A percentile compares a stretch with the other conserved stretches of the same genome.
phyloP scores from a whole-genome alignment of 2,888 invertebrate genomes.

The Agrochola lychnidis region DNA sequence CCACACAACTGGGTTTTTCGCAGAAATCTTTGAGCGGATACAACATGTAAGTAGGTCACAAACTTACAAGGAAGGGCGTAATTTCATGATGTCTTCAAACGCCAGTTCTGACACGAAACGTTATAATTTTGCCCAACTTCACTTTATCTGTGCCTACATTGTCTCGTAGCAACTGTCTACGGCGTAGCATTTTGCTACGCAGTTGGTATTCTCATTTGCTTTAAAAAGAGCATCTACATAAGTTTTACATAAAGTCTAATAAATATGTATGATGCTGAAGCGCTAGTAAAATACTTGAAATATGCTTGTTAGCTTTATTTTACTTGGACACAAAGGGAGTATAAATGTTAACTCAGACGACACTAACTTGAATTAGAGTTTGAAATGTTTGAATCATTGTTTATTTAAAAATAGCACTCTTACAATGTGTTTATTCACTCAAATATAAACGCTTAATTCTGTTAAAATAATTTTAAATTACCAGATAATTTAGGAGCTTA shows the following conservation, averaged over 20 bases:
- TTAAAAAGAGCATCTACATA: slow-evolving; percentile 52
- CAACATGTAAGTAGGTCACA: slow-evolving; percentile 49
- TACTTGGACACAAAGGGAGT: slow-evolving; percentile 50
- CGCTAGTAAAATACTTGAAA: slow-evolving; percentile 43
- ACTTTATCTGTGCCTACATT: slow-evolving; percentile 45
- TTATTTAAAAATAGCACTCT: slow-evolving; percentile 10
- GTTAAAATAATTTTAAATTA: slow-evolving; percentile 24
- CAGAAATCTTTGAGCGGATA: slow-evolving; percentile 32
- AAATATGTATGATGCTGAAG: slow-evolving; percentile 55
- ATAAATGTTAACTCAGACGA: slow-evolving; percentile 27
- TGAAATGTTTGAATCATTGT: slow-evolving; percentile 26
- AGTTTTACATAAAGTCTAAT: slow-evolving; percentile 55
- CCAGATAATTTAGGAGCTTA: slow-evolving; percentile 24
- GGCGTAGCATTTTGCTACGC: slow-evolving; percentile 56
- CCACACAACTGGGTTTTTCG: slow-evolving; percentile 38
- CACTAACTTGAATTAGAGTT: slow-evolving; percentile 41
- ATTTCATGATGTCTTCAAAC: slow-evolving; percentile 54
- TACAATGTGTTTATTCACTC: slow-evolving; percentile 1
- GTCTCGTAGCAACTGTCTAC: slow-evolving; percentile 60
- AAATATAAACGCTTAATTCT: slow-evolving; percentile 10
- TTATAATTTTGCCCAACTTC: slow-evolving; percentile 56
- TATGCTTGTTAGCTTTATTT: slow-evolving; percentile 57
- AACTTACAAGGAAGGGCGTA: slow-evolving; percentile 45
- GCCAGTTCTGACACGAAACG: slow-evolving; percentile 50
- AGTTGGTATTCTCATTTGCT: slow-evolving; percentile 51